phyloP scores from a whole-genome alignment of 2,888 invertebrate genomes.

The Standfussiana lucernea region DNA sequence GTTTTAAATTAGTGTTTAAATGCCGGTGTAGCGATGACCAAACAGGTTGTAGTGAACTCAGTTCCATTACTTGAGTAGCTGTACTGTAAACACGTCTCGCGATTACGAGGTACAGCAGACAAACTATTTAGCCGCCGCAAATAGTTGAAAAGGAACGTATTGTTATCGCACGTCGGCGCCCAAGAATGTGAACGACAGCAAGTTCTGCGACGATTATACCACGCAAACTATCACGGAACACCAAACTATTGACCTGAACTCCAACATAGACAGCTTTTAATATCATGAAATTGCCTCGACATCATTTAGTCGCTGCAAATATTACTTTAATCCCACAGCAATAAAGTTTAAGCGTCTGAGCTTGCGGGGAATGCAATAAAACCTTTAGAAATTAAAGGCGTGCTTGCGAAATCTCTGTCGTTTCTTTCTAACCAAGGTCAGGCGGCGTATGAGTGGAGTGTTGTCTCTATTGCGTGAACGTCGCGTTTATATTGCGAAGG shows the following conservation, averaged over 20 bases:
- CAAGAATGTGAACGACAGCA: conserved; percentile 85
- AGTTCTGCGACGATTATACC: conserved; percentile 82
- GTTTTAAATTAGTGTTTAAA: too few species aligned
- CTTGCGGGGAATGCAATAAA: conserved; percentile 90
- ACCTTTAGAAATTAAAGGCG: conserved; percentile 88
- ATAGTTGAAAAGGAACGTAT: conserved; percentile 85
- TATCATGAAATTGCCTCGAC: conserved; percentile 89
- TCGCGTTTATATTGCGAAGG: conserved; percentile 87
- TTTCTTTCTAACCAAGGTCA: conserved; percentile 88
- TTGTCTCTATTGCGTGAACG: conserved; percentile 85
- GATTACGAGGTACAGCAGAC: conserved; percentile 61
- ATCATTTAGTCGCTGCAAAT: conserved; percentile 90
- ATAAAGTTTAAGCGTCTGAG: conserved; percentile 91
- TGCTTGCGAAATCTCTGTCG: conserved; percentile 81
- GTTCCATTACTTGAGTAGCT: conserved; percentile 22
- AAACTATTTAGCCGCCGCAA: conserved; percentile 80
- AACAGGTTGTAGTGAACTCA: conserved; percentile 24
- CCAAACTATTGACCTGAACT: conserved; percentile 88
- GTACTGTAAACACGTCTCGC: conserved; percentile 34
- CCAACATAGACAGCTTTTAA: conserved; percentile 88
- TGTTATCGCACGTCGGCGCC: conserved; percentile 84
- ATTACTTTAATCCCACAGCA: conserved; percentile 90
- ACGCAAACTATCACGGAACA: conserved; percentile 84
- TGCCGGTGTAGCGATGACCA: too few species aligned
- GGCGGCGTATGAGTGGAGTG: conserved; percentile 75